Evolutionary conservation across 2,797 vertebrate species (phyloP).

Genomic region (Lepilemur septentrionalis): DNA sequence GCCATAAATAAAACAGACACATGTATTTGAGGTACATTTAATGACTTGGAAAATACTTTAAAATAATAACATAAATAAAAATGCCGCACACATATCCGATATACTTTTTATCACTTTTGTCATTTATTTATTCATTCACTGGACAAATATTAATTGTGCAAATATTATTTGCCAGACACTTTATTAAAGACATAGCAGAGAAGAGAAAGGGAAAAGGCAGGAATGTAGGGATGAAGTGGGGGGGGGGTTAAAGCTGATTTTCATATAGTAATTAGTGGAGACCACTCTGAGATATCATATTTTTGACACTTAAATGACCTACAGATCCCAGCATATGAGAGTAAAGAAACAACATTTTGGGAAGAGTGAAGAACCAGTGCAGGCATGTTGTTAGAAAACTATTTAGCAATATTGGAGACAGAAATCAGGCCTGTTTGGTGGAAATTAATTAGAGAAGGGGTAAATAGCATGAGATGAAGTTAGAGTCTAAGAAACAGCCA

Average conservation of each 20-base stretch:
- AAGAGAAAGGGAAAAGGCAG: background rate
- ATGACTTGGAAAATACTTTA: background rate
- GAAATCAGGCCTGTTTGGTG: background rate
- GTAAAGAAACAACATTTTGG: background rate
- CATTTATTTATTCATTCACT: background rate
- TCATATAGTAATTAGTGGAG: background rate
- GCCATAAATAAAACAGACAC: background rate
- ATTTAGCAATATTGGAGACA: accelerated
- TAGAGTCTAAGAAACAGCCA: background rate
- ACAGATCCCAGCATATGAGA: background rate
- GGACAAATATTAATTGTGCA: background rate
- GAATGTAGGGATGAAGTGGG: accelerated
- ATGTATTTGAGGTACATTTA: background rate
- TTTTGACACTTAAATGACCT: background rate
- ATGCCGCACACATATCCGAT: background rate
- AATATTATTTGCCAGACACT: background rate
- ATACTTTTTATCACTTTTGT: background rate
- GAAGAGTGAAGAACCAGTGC: background rate
- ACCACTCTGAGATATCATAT: background rate
- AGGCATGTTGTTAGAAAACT: background rate
- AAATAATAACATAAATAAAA: background rate
- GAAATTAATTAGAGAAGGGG: background rate
- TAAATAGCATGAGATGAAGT: background rate
- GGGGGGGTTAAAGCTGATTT: background rate
- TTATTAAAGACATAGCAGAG: background rate